Evolutionary conservation across 2,888 invertebrate species (phyloP).

Genomic region (Cecidostiba fungosa): DNA sequence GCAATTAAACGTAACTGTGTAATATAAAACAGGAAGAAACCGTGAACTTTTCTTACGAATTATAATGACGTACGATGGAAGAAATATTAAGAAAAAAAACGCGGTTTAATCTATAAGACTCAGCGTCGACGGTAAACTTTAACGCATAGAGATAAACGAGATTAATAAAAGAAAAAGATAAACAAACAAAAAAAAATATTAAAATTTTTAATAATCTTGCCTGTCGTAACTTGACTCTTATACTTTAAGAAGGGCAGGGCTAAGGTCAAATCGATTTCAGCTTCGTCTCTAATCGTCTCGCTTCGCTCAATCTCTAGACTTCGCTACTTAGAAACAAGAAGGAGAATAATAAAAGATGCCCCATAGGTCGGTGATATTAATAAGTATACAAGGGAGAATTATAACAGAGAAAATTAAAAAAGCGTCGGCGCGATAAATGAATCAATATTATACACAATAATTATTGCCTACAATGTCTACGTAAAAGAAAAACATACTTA

Average conservation of each 20-base stretch:
- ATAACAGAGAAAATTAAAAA: not conserved
- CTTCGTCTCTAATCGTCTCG: constrained; percentile 70
- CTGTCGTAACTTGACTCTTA: constrained; percentile 59
- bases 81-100: constrained; percentile 38
- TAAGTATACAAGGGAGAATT: constrained; percentile 16
- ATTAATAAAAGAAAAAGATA: constrained; percentile 39
- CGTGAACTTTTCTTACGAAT: constrained; percentile 62
- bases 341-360: constrained; percentile 43
- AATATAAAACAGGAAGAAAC: constrained; percentile 46
- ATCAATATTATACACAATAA: constrained; percentile 67
- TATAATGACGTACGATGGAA: constrained; percentile 45
- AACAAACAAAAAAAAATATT: constrained; percentile 36
- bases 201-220: constrained; percentile 59
- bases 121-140: constrained; percentile 45
- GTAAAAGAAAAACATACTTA: constrained; percentile 74
- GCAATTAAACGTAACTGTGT: constrained; percentile 55
- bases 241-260: constrained; percentile 44
- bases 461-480: constrained; percentile 75
- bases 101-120: constrained; percentile 59
- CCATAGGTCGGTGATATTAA: not conserved
- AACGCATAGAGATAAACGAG: constrained; percentile 31
- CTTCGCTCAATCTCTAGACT: constrained; percentile 73
- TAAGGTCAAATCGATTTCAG: constrained; percentile 54
- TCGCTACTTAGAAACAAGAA: constrained; percentile 64
- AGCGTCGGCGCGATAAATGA: not conserved